phyloP scores from a whole-genome alignment of 2,113 vertebrate genomes.

The Stigmatopora nigra region DNA sequence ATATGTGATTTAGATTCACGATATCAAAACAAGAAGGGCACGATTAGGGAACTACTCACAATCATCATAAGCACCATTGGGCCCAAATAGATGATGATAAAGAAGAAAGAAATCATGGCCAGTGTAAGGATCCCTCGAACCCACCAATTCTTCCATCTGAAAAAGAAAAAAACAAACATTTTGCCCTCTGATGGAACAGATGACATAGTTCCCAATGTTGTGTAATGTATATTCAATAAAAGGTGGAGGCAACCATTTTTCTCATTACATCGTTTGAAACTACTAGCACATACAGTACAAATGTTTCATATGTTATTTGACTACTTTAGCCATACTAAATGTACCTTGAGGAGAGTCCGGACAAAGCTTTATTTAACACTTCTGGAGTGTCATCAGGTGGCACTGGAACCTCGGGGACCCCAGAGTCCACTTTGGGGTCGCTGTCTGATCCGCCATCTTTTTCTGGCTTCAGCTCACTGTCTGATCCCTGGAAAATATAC shows the following conservation, averaged over 20 bases:
- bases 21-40: background rate
- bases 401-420: constrained; percentile 59
- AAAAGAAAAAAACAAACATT: constrained; percentile 3
- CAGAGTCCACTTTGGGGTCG: constrained; percentile 74
- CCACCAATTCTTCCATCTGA: constrained; percentile 99
- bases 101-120: constrained; percentile 98
- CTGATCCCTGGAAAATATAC: constrained; percentile 69
- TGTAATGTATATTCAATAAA: background rate
- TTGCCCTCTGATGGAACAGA: background rate
- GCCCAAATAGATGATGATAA: constrained; percentile 97
- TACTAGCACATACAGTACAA: background rate
- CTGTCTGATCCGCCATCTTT: constrained; percentile 81
- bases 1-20: background rate
- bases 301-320: background rate
- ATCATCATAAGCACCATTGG: constrained; percentile 98
- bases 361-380: constrained; percentile 93
- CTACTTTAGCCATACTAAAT: background rate
- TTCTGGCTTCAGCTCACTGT: constrained; percentile 75
- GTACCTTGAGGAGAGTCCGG: constrained; percentile 92
- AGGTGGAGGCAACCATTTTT: too few species aligned
- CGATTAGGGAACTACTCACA: constrained; percentile 80
- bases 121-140: constrained; percentile 93
- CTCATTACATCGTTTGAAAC: background rate
- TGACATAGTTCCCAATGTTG: background rate
- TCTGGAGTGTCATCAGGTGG: constrained; percentile 85